phyloP scores from a whole-genome alignment of 2,888 invertebrate genomes.

The Rhingia rostrata region DNA sequence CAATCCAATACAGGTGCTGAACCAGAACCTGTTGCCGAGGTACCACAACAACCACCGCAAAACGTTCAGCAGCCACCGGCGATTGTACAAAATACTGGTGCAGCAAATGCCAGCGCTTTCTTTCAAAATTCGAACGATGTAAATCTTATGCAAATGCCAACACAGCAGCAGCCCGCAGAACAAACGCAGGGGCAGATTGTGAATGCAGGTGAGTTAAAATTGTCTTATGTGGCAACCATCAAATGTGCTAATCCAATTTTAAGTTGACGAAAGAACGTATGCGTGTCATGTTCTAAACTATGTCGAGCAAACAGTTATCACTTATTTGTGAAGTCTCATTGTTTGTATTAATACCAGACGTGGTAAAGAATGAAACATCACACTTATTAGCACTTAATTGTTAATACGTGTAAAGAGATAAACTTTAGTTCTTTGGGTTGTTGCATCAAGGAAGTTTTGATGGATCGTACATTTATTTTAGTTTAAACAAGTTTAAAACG shows the following conservation, averaged over 20 bases:
- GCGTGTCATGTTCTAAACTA: neutral
- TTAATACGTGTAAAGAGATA: too few relatives aligned
- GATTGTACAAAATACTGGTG: conserved; percentile 1
- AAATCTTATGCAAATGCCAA: conserved; percentile 46
- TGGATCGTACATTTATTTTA: neutral
- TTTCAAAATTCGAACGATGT: conserved; percentile 57
- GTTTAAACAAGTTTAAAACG: neutral
- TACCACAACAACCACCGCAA: conserved; percentile 1
- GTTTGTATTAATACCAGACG: too few relatives aligned
- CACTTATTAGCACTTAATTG: too few relatives aligned
- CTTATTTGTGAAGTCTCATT: too few relatives aligned
- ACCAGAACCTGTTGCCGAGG: neutral
- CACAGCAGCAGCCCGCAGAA: conserved; percentile 25
- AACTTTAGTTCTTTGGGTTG: too few relatives aligned
- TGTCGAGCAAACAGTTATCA: neutral
- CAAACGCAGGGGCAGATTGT: conserved; percentile 15
- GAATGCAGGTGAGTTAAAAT: conserved; percentile 31
- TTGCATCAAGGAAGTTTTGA: too few relatives aligned
- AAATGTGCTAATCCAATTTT: conserved; percentile 11
- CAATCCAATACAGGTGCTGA: conserved; percentile 40
- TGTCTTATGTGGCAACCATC: neutral
- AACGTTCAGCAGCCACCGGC: conserved; percentile 17
- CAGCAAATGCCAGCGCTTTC: conserved; percentile 50
- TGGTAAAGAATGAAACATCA: too few relatives aligned
- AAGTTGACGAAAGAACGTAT: neutral